Conservation (phyloP, 2,797 vertebrate genomes). For the Peromyscus eremicus region DNA sequence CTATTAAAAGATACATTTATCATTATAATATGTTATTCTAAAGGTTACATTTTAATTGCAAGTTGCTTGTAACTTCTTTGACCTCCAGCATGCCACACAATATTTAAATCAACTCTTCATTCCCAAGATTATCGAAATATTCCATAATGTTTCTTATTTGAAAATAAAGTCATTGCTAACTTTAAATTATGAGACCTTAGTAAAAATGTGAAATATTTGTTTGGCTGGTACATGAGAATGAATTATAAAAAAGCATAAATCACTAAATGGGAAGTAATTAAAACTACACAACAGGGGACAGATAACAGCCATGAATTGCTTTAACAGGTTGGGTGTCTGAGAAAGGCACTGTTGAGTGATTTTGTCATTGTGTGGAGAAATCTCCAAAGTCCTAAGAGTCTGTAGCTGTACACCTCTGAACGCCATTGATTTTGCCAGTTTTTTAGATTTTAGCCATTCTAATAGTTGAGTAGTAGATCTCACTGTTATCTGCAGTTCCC, state of each 20-base stretch:
- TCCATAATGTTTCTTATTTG: constrained; percentile 56
- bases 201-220: constrained; percentile 41
- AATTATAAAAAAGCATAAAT: constrained; percentile 31
- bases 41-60: constrained; percentile 75
- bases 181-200: constrained; percentile 60
- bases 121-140: constrained; percentile 61
- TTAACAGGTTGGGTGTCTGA: not conserved
- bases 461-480: not conserved
- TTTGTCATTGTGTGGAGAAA: not conserved
- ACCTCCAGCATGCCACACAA: constrained; percentile 70
- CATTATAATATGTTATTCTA: constrained; percentile 68
- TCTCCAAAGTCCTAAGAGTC: not conserved
- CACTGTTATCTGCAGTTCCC: not conserved
- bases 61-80: constrained; percentile 73
- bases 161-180: constrained; percentile 65
- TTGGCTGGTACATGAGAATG: constrained; percentile 40
- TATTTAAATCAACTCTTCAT: constrained; percentile 75
- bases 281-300: constrained; percentile 23
- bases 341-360: not conserved
- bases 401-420: not conserved
- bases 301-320: not conserved
- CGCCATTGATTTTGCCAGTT: not conserved
- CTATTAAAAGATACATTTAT: constrained; percentile 71
- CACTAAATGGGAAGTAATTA: not conserved
- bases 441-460: not conserved